These are phyloP conservation scores for Elysia crispata DNA, from an alignment of 2,888 invertebrate genomes.

Conservation along the genomic window DNA sequence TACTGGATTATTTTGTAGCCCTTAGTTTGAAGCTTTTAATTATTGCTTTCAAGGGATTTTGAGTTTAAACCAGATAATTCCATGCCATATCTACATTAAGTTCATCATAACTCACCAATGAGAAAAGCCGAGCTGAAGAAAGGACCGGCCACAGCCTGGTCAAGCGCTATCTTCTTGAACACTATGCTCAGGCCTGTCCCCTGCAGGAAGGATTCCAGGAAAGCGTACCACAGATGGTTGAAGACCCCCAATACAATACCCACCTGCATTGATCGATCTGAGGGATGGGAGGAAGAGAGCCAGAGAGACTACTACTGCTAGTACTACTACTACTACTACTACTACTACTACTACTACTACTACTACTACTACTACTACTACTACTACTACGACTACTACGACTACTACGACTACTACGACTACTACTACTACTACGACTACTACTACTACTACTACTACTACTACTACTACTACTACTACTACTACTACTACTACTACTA, in stretches of 20 bases:
- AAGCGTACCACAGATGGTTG: conserved; percentile 90
- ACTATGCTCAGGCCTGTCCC: conserved; percentile 82
- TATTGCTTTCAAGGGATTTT: no score
- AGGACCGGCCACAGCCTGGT: conserved; percentile 80
- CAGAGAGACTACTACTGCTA: not conserved
- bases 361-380: not conserved
- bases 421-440: no score
- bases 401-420: no score
- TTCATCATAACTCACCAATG: conserved; percentile 79
- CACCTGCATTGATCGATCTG: not conserved
- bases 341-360: not conserved
- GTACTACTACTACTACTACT: no score
- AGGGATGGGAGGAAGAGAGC: not conserved
- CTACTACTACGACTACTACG: no score
- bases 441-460: not conserved
- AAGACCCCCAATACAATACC: conserved; percentile 88
- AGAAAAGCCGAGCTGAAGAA: conserved; percentile 88
- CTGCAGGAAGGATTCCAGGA: conserved; percentile 81
- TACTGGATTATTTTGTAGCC: no score
- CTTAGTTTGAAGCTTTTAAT: no score
- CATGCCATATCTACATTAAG: no score
- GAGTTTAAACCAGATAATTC: no score
- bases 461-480: not conserved
- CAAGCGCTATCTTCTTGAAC: conserved; percentile 83
- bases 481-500: not conserved